Base-by-base conservation (phyloP, 2,113 vertebrate species). In the Mohoua ochrocephala region DNA sequence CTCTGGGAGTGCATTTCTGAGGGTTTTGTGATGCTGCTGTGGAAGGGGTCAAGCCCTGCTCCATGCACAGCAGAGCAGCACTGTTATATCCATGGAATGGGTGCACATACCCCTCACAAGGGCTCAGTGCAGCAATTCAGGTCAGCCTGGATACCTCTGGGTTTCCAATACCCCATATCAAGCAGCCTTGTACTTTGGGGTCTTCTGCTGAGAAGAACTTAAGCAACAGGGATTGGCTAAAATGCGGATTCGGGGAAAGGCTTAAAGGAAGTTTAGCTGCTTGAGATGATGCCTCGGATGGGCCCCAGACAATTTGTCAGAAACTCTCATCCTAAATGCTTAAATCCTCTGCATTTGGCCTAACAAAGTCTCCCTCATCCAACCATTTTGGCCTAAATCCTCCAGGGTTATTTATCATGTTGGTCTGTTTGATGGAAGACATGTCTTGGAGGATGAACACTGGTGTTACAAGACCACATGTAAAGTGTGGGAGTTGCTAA, bases 401-500 rank as follows among this genome's bases (percentile, higher is more conserved):
- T 95, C 44, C 44, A 81, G 67, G 19, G 35, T 80, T 83, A 86
- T 54, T 83, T n/a, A 53, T 35, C 49, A 53, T 31, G 52, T 41
- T 82, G 90, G 45, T 81, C 27, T 60, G 56, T 68, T 75, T 50
- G 33, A 49, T 11, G 44, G 83, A 78, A 91, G 70, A 41, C 28
- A 39, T 15, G 28, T 44, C 52, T 52, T 84, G 65, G 65, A 82
- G 27, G 49, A 68, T 42, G 88, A 80, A 64, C 27, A 39, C 16
- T 33, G 57, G 19, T 77, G 45, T 90, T 83, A 85, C 64, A 75
- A 70, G 71, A 91, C 63, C 44, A 85, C 30, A 45, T 24, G 45
- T 35, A 44, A 84, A 81, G 60, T 27, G 35, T 81, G n/a, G 27
- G 71, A 60, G 54, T 47, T 76, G 95, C 98, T 97, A 94, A 99